phyloP scores from a whole-genome alignment of 2,888 invertebrate species.

The Stenodema calcarata region DNA sequence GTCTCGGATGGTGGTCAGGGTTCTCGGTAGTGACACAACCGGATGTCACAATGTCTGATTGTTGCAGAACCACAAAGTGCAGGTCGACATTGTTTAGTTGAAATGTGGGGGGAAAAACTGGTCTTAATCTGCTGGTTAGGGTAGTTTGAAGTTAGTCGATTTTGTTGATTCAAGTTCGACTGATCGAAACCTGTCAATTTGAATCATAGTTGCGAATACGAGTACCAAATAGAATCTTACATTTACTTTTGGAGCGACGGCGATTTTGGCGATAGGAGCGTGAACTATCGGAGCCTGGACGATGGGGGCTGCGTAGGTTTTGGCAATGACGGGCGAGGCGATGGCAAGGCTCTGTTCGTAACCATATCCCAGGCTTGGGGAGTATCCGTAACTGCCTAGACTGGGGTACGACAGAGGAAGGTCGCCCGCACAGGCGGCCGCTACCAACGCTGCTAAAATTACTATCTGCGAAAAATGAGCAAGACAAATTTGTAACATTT shows the following conservation, averaged over 20 bases:
- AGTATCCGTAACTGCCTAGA: constrained; percentile 3
- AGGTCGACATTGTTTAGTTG: neutral
- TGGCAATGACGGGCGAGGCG: neutral
- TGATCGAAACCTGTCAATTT: no score
- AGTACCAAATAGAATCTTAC: neutral
- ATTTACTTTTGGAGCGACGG: constrained; percentile 5
- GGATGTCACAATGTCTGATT: no score
- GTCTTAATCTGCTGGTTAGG: neutral
- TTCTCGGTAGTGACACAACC: no score
- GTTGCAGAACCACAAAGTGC: no score
- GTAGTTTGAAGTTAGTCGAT: neutral
- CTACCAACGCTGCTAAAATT: neutral
- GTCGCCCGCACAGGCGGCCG: neutral
- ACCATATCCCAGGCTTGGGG: neutral
- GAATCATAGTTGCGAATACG: no score
- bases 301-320: constrained; percentile 14
- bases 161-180: neutral
- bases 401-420: neutral
- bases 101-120: neutral
- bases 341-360: neutral
- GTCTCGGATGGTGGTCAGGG: no score
- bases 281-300: constrained; percentile 16
- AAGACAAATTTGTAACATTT: no score
- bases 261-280: constrained; percentile 27
- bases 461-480: neutral